Base-by-base conservation (phyloP, 2,113 vertebrate species). In the Bolborhynchus lineola region DNA sequence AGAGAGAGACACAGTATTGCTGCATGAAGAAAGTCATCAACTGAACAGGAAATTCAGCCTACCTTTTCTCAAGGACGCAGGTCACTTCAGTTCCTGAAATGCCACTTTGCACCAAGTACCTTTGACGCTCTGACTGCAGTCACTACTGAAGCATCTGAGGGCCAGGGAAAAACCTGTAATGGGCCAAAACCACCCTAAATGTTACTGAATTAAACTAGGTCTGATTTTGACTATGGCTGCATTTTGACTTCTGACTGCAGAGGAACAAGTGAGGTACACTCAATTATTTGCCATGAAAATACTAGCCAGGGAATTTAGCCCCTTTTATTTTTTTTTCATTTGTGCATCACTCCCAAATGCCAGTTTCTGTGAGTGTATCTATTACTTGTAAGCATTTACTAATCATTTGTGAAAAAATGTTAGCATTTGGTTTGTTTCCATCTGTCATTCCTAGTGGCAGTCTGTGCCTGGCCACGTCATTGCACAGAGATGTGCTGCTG, bases 361-460 rank as follows among this genome's bases (percentile, higher is more conserved):
- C 86, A 95, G 37, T 71, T 44, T 90, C 90, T 89, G 72, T 4
- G 6, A 97, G 37, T 25, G 16, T 64, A 76, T 86, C 59, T 90
- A 52, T 84, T 90, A 88, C 95, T 93, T 76, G 65, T 82, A 95
- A 94, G 90, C 76, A 42, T 95, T 96, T 96, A 88, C 80, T 92
- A 94, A 96, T 88, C 65, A 76, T 82, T 89, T 91, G 65, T 92
- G 96, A 96, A 90, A 77, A 96, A 96, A 95, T 93, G 83, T 69
- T 93, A 95, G 86, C 90, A 55, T 94, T 95, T 95, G 52, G 86
- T 83, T 90, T 90, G 55, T 47, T 93, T 96, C 88, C 95, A 96
- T 96, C 92, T 96, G 93, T 88, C 86, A 82, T 69, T 82, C 55
- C 79, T 52, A n/a, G 65, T 13, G 16, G 75, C 4, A 0, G 75